Base-by-base conservation (phyloP, 1,140 invertebrate species). In the Ips typographus region DNA sequence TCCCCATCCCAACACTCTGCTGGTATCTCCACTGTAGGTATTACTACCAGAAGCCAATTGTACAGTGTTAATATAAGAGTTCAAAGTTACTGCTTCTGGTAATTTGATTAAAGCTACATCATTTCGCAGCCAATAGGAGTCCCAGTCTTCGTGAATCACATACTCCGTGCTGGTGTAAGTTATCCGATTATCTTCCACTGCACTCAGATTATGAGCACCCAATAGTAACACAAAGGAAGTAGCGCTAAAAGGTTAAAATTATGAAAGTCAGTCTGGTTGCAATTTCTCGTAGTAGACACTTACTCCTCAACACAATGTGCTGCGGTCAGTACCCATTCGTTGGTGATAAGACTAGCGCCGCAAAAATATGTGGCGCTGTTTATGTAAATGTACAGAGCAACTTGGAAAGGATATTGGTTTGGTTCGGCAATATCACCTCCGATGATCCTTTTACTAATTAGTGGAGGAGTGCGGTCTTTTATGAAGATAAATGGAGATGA, bases 91-190 rank as follows among this genome's bases (percentile, higher is more conserved):
- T 22, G 41, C 55, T 40, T 58, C 5, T 1, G 66, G 70, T 47
- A 73, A 51, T 67, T 57, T 62, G n/a, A 73, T 58, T 39, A 73
- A 43, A 43, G 72, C 72, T 8, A 73, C 42, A 42, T 73, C 72
- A 52, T 73, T 65, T 41, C 58, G 58, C 3, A 69, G 6, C 7
- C 36, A 39, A 0, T 2, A 36, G 1, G 41, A n/a, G 36, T 73
- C 59, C 56, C 59, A 73, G 3, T 57, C 6, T 41, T 63, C 44
- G 51, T 73, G 70, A 38, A 69, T 59, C 6, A 64, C 57, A 36
- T 40, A 71, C 1, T 4, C 65, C 6, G 49, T 40, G 1, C 57
- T 57, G 4, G 55, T 56, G 37, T 49, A 70, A n/a, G 52, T 40
- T 40, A 56, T 2, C 40, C 41, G 8, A 8, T 42, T 39, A 42